Evolutionary conservation across 1,140 invertebrate species (phyloP).

Genomic region (Cherax destructor): DNA sequence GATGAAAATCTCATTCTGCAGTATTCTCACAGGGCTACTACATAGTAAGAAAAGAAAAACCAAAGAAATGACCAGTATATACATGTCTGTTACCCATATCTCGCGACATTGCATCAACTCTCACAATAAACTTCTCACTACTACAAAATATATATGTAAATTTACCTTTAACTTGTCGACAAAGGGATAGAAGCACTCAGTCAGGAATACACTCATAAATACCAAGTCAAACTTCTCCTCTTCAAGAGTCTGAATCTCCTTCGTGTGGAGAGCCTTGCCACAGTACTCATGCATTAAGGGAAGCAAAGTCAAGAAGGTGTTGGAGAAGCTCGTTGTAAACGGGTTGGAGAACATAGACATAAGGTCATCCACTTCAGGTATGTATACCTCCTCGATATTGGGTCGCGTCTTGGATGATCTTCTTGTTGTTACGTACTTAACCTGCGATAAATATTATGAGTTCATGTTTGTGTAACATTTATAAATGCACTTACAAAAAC

Average conservation of each 20-base stretch:
- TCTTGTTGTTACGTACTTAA: neutral
- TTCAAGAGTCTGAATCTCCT: neutral
- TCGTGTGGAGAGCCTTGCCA: neutral
- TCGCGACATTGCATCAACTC: no score
- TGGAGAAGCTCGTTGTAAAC: no score
- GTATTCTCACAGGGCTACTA: no score
- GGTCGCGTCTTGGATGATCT: neutral
- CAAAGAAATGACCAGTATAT: no score
- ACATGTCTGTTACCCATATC: no score
- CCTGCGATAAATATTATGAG: neutral
- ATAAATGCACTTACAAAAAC: no score
- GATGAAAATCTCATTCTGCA: no score
- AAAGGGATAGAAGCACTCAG: neutral
- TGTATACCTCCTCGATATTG: neutral
- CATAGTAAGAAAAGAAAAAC: no score
- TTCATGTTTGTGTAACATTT: neutral
- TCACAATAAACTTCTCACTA: no score
- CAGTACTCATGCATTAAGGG: neutral
- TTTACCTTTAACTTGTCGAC: neutral
- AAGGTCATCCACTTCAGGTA: neutral
- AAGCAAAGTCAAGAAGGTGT: no score
- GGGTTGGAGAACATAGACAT: no score
- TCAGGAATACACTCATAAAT: neutral
- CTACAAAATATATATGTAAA: no score
- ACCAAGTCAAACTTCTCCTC: slow-evolving; percentile 1